phyloP scores from a whole-genome alignment of 2,888 invertebrate genomes.

The Seira ritae region DNA sequence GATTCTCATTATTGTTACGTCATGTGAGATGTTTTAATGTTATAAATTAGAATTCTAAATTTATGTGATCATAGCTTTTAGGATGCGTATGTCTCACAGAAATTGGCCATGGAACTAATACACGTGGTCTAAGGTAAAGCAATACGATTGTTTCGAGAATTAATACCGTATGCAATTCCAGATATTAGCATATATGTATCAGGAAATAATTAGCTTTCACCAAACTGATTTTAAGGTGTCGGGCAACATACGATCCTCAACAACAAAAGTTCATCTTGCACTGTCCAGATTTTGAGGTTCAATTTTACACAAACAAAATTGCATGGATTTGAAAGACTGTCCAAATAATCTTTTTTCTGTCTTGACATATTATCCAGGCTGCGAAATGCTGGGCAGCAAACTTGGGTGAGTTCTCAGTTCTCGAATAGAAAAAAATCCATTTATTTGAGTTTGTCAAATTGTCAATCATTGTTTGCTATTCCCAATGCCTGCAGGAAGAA shows the following conservation, averaged over 20 bases:
- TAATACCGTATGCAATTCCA: too few species aligned
- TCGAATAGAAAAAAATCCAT: constrained; percentile 78
- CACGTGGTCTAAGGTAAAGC: constrained; percentile 78
- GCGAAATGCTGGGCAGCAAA: constrained; percentile 94
- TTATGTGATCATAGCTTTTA: constrained; percentile 24
- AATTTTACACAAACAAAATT: too few species aligned
- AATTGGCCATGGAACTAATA: constrained; percentile 93
- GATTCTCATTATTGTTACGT: too few species aligned
- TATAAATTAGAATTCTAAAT: too few species aligned
- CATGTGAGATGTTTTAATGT: too few species aligned
- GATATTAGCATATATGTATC: too few species aligned
- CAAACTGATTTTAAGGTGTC: constrained; percentile 79
- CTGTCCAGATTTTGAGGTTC: constrained; percentile 84
- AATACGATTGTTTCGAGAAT: too few species aligned
- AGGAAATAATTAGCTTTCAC: too few species aligned
- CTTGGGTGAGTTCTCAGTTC: constrained; percentile 80
- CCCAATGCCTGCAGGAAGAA: constrained; percentile 79
- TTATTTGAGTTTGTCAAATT: neutral
- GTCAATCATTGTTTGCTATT: too few species aligned
- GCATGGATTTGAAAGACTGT: too few species aligned
- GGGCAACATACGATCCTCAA: constrained; percentile 86
- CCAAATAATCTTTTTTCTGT: too few species aligned
- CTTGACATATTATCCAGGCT: constrained; percentile 77
- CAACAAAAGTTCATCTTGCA: constrained; percentile 85
- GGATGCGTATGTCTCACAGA: constrained; percentile 82